These are phyloP conservation scores for Eumeta japonica DNA, from an alignment of 1,140 invertebrate genomes.

Conservation along the genomic window DNA sequence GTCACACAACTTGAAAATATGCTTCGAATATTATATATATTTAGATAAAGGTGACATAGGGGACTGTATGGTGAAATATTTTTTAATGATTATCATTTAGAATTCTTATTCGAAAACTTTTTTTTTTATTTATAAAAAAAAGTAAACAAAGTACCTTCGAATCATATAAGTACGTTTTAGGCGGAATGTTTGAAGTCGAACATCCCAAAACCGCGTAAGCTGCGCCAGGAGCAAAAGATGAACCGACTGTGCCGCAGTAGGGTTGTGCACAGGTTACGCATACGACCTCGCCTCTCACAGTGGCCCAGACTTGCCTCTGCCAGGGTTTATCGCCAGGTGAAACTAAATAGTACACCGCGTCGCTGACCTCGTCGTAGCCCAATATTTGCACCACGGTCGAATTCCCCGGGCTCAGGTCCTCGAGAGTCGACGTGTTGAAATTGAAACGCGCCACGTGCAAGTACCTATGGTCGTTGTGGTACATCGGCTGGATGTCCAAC, in stretches of 20 bases:
- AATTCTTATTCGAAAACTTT: too few species aligned
- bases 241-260: constrained; percentile 29
- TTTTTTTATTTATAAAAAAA: too few species aligned
- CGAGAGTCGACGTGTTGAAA: constrained; percentile 28
- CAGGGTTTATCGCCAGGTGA: constrained; percentile 49
- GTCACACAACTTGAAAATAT: too few species aligned
- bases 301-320: constrained; percentile 57
- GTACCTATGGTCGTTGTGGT: constrained; percentile 32
- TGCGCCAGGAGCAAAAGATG: constrained; percentile 28
- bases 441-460: constrained; percentile 43
- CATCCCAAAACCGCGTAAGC: constrained; percentile 35
- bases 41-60: too few species aligned
- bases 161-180: constrained; percentile 32
- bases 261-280: constrained; percentile 52
- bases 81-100: too few species aligned
- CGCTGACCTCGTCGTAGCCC: constrained; percentile 48
- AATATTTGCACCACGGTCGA: constrained; percentile 49
- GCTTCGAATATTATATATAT: too few species aligned
- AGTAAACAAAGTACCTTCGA: too few species aligned
- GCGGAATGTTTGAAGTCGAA: constrained; percentile 28
- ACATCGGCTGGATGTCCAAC: constrained; percentile 37
- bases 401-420: constrained; percentile 65
- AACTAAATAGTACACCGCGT: constrained; percentile 54
- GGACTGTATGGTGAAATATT: too few species aligned
- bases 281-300: constrained; percentile 22